Percentiles rank a stretch among this genome's conserved stretches.
Evolutionary conservation across 1,140 invertebrate species (phyloP).

Genomic region (Lamellibrachia luymesi): DNA sequence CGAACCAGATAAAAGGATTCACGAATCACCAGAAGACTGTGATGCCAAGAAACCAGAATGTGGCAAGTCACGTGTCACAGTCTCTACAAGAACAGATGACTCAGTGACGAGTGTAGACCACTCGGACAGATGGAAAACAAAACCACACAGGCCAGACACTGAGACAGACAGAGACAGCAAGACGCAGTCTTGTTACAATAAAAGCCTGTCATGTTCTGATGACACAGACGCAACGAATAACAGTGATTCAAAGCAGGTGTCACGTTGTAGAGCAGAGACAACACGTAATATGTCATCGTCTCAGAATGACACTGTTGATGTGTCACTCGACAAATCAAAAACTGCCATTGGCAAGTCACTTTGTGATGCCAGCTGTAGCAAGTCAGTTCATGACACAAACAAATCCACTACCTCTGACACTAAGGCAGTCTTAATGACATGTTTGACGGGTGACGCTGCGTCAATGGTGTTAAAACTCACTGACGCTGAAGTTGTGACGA

Average conservation of each 20-base stretch:
- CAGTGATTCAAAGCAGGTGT: not conserved
- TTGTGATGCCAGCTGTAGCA: not conserved
- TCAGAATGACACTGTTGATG: not conserved
- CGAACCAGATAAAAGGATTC: too few relatives aligned
- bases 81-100: too few relatives aligned
- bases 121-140: not conserved
- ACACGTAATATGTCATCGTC: not conserved
- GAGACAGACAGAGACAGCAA: not conserved
- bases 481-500: constrained; percentile 23
- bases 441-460: constrained; percentile 19
- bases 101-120: too few relatives aligned
- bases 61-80: too few relatives aligned
- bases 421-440: constrained; percentile 18
- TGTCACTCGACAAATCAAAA: not conserved
- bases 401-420: not conserved
- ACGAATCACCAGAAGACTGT: too few relatives aligned
- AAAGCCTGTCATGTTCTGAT: not conserved
- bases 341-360: too few relatives aligned
- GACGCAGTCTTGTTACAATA: not conserved
- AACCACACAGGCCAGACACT: not conserved
- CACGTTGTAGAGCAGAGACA: not conserved
- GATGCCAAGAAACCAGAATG: too few relatives aligned
- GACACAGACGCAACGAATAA: not conserved
- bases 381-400: not conserved
- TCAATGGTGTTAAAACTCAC: constrained; percentile 18